Evolutionary conservation across 2,797 vertebrate genomes (phyloP), one percentile per base, ranked within the genome.

Genomic region (Clarias fuscus): DNA sequence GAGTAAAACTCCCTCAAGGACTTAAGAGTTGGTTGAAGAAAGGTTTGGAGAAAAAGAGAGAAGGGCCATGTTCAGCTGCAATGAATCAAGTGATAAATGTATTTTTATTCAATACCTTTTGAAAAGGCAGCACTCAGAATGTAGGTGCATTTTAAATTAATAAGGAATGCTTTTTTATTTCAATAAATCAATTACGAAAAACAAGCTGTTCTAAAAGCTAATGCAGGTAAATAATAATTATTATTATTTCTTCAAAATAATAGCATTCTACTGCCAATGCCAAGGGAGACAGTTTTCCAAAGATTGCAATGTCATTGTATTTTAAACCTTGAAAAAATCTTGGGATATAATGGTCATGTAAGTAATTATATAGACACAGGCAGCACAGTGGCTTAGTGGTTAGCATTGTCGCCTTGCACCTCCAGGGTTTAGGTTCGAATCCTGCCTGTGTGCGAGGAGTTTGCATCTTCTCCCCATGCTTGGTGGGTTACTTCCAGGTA

Each of bases 11-110:
- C 30, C 62, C 71, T 77, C 80, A 76, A 56, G 71, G 71, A 76
- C n/a, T 68, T 83, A 71, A 56, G 27, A 70, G 65, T 70, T 88
- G 84, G 30, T 17, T 73, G 20, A 43, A 84, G 75, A 67, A 53
- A 37, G 61, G 59, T 64, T 37, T 20, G 27, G 59, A 84, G n/a
- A 59, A 78, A 80, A 27, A 71, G 37, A 48, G 37, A 80, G 15
- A 76, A 56, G 65, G 73, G 78, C 59, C 27, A 37, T 65, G 71
- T 40, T 72, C 43, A 13, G 43, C 22, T 77, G 53, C 30, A 77
- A 33, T 14, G 27, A 27, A 58, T 56, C 56, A 76, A 17, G 24
- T 27, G 43, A n/a, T 7, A 4, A 17, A 56, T 7, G 7, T 18
- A 27, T 76, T 56, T 76, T 14, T 30, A 56, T 53, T 75, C 72